phyloP scores from a whole-genome alignment of 2,888 invertebrate species.

The Pedicia rivosa region DNA sequence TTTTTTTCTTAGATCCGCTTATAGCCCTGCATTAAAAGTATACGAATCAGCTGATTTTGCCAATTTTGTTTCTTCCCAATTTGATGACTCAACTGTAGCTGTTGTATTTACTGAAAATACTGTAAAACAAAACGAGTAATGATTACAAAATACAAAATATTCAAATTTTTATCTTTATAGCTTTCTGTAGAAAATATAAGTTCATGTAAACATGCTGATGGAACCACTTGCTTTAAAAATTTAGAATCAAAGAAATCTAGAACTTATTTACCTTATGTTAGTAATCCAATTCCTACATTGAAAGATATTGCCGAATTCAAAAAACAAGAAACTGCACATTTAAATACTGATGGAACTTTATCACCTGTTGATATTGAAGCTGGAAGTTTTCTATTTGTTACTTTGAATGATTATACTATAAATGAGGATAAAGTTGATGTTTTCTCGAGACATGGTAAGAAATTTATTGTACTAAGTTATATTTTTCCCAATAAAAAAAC shows the following conservation, averaged over 20 bases:
- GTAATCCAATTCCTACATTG: slow-evolving; percentile 38
- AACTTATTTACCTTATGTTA: slow-evolving; percentile 45
- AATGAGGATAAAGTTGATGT: slow-evolving; percentile 37
- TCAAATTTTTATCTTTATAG: not conserved
- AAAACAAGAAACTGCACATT: slow-evolving; percentile 15
- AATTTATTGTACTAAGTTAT: not conserved
- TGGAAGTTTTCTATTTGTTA: slow-evolving; percentile 37
- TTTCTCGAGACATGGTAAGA: slow-evolving; percentile 40
- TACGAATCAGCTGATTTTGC: not conserved
- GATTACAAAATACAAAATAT: not conserved
- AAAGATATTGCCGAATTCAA: slow-evolving; percentile 33
- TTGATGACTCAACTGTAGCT: not conserved
- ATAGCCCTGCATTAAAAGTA: not conserved
- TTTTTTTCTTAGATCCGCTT: not conserved
- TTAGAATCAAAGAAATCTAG: slow-evolving; percentile 14
- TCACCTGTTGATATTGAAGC: slow-evolving; percentile 25
- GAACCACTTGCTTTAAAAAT: not conserved
- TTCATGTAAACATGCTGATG: not conserved
- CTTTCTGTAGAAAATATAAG: not conserved
- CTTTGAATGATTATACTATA: slow-evolving; percentile 39
- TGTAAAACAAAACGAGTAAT: not conserved
- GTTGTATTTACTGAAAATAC: slow-evolving; percentile 3
- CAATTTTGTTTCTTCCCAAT: not conserved
- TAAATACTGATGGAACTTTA: slow-evolving; percentile 17
- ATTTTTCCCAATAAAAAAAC: not conserved